Base-by-base conservation (phyloP, 1,140 invertebrate species). In the Ectropis grisescens region DNA sequence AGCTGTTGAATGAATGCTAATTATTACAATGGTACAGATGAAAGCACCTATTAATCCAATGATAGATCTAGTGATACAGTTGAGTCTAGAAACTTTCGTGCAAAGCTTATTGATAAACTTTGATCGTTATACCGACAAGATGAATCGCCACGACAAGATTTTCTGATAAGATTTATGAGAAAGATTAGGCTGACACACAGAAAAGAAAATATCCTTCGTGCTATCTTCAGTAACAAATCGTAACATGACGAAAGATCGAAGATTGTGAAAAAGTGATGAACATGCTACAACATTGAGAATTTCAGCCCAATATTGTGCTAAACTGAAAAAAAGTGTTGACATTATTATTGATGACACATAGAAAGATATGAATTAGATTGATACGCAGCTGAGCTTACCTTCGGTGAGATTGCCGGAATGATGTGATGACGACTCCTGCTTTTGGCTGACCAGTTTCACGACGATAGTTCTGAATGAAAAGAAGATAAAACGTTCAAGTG, bases 341-440 rank as follows among this genome's bases (percentile, higher is more conserved):
- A n/a, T 24, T 33, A 37, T n/a, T n/a, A n/a, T n/a, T n/a, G n/a
- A n/a, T n/a, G n/a, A n/a, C n/a, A n/a, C n/a, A n/a, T n/a, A n/a
- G 4, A 14, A 28, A 25, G 13, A 29, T 25, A 26, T 32, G 6
- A 9, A 31, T 31, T 11, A 30, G 24, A 26, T 12, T 30, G n/a
- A 30, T 4, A 19, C 3, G 16, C 3, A 35, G 29, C 8, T 37
- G 6, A n/a, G 49, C 60, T 71, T 84, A 95, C 92, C 94, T 92
- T 78, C 95, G 75, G 56, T 95, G 92, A 1, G 94, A 95, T 61
- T 94, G 91, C 26, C 95, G 82, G 53, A 93, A 95, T 13, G 93
- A 96, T 0, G 94, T 97, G n/a, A 97, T 94, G 7, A 97, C 94
- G 5, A 96, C 94, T 2, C 95, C 95, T 9, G 88, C 93, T 84